These are phyloP conservation scores for Acanthisitta chloris DNA, from an alignment of 2,113 vertebrate species.

Conservation along the genomic window DNA sequence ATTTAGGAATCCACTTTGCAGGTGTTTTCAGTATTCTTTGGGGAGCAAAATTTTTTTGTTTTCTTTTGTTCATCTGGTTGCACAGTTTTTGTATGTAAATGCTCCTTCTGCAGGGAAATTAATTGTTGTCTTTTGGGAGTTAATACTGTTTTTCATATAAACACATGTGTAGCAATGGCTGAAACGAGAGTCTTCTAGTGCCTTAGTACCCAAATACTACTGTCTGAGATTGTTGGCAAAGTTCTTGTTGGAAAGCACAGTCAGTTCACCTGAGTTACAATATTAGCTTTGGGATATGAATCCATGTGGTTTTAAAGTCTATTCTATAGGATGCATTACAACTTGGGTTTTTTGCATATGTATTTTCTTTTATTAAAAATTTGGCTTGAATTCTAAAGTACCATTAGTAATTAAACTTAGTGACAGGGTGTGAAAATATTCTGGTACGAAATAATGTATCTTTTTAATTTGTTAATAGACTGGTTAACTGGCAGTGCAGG, in stretches of 20 bases:
- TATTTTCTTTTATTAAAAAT: too few species aligned
- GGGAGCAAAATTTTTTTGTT: neutral
- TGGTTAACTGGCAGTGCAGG: neutral
- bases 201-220: neutral
- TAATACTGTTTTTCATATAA: neutral
- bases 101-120: neutral
- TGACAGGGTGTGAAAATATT: neutral
- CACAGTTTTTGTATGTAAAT: neutral
- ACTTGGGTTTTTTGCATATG: neutral
- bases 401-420: neutral
- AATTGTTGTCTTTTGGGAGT: neutral
- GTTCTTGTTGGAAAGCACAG: neutral
- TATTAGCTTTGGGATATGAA: neutral
- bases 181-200: neutral
- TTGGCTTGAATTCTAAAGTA: neutral
- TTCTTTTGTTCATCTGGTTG: neutral
- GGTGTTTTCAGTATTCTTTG: neutral
- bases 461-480: neutral
- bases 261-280: neutral
- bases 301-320: neutral
- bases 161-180: neutral
- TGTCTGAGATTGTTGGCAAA: neutral
- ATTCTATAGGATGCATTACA: neutral
- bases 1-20: neutral
- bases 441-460: neutral